phyloP scores from a whole-genome alignment of 2,888 invertebrate genomes.

The Blastobasis lacticolella region DNA sequence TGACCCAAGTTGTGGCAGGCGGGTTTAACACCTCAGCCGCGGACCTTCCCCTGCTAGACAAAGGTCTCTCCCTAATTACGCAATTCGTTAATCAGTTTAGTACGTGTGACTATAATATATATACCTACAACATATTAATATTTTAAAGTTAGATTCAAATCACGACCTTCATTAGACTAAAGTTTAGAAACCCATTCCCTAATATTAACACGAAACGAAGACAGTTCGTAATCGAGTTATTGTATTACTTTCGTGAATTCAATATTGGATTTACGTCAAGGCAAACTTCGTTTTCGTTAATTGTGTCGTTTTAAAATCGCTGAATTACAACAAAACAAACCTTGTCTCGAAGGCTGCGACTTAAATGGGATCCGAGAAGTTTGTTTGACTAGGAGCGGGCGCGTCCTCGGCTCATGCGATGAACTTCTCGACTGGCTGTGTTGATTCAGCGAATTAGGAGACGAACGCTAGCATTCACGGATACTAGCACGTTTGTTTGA shows the following conservation, averaged over 20 bases:
- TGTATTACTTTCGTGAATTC: not conserved
- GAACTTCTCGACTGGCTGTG: constrained; percentile 20
- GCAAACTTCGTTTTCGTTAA: constrained; percentile 8
- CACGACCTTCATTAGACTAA: no score
- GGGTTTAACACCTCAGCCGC: no score
- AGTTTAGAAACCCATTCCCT: no score
- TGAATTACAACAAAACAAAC: constrained; percentile 8
- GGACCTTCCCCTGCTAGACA: no score
- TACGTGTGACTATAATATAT: not conserved
- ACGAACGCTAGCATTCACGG: constrained; percentile 26
- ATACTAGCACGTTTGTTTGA: constrained; percentile 47
- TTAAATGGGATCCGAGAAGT: constrained; percentile 59
- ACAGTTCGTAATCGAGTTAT: constrained; percentile 9
- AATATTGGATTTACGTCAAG: constrained; percentile 1
- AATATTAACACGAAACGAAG: no score
- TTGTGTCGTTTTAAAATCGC: constrained; percentile 8
- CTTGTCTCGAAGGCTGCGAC: constrained; percentile 27
- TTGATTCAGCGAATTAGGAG: constrained; percentile 45
- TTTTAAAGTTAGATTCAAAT: constrained; percentile 4
- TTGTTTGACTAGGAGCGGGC: constrained; percentile 48
- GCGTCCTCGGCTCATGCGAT: constrained; percentile 26
- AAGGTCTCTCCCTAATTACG: no score
- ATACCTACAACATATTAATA: constrained; percentile 1
- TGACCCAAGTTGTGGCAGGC: no score
- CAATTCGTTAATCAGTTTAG: constrained; percentile 8